Base-by-base conservation (phyloP, 2,888 invertebrate genomes). In the Lissocephala sabroskyi region DNA sequence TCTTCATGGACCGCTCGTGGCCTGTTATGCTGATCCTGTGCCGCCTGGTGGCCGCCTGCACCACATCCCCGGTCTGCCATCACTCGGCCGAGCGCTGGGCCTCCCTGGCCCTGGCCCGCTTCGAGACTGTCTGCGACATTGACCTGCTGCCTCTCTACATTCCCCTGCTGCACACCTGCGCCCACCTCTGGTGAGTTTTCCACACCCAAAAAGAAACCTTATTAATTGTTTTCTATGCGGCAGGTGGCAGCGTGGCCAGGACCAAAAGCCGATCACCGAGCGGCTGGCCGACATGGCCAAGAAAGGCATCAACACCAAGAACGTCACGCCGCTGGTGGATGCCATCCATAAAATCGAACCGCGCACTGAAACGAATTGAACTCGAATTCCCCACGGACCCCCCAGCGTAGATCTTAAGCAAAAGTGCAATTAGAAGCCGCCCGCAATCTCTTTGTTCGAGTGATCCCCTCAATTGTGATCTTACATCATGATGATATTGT, bases 61-160 rank as follows among this genome's bases (percentile, higher is more conserved):
- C 84, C 16, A 82, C 84, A 41, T 85, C 86, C 6, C 85, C 85
- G 16, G 86, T 87, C 1, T 86, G 89, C 1, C 87, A 89, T 19
- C 87, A 87, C 0, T 86, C 88, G 0, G 89, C 89, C 1, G 88
- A 90, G 64, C 87, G 88, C 52, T 92, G 91, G 89, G 90, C 91
- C 0, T 88, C 89, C 52, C 83, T 92, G 3, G 91, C 91, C 0
- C 80, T 92, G n/a, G 87, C 87, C 65, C 86, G 92, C 42, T 92
- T 89, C 62, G 90, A 92, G 59, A 90, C 88, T 1, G 89, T 92
- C 57, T 89, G 90, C 70, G 92, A 92, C 79, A 88, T 88, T 10
- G 92, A 92, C 71, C 81, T 92, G 32, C 82, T 92, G 43, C 86
- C 88, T 36, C 86, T 92, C 29, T 92, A 92, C 73, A 85, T 90